These are phyloP conservation scores for Ceraclea dissimilis DNA, from an alignment of 2,888 invertebrate species.

Conservation along the genomic window DNA sequence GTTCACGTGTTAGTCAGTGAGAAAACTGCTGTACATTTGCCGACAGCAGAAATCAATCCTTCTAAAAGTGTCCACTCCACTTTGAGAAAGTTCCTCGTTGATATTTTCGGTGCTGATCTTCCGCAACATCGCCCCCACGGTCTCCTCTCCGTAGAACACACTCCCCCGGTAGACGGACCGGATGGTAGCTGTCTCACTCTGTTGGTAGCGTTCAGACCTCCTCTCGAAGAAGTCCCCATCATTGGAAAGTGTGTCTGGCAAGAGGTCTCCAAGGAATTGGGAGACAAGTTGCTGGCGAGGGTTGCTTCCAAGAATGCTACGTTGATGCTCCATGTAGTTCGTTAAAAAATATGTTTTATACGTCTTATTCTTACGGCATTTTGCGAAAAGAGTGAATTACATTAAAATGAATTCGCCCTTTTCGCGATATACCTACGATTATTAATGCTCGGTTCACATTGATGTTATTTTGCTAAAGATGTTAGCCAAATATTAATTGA, in stretches of 20 bases:
- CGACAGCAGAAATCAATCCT: slow-evolving; percentile 83
- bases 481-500: no score
- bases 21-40: slow-evolving; percentile 74
- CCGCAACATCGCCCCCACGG: slow-evolving; percentile 80
- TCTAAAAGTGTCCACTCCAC: slow-evolving; percentile 80
- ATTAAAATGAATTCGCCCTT: no score
- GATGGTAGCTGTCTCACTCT: slow-evolving; percentile 80
- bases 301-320: slow-evolving; percentile 69
- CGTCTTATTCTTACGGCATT: not conserved
- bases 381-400: no score
- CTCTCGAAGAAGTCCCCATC: slow-evolving; percentile 78
- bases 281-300: slow-evolving; percentile 58
- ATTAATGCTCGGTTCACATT: no score
- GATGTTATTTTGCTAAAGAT: no score
- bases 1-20: slow-evolving; percentile 82
- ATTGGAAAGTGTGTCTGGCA: slow-evolving; percentile 89
- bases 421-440: no score
- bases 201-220: slow-evolving; percentile 74
- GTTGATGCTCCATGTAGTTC: slow-evolving; percentile 75
- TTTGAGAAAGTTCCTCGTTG: slow-evolving; percentile 81
- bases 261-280: slow-evolving; percentile 63
- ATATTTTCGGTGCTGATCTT: slow-evolving; percentile 82
- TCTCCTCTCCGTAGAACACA: slow-evolving; percentile 67
- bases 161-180: slow-evolving; percentile 26
- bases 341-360: slow-evolving; percentile 47